These are phyloP conservation scores for Tachysurus fulvidraco DNA, from an alignment of 2,113 vertebrate species.

Conservation along the genomic window DNA sequence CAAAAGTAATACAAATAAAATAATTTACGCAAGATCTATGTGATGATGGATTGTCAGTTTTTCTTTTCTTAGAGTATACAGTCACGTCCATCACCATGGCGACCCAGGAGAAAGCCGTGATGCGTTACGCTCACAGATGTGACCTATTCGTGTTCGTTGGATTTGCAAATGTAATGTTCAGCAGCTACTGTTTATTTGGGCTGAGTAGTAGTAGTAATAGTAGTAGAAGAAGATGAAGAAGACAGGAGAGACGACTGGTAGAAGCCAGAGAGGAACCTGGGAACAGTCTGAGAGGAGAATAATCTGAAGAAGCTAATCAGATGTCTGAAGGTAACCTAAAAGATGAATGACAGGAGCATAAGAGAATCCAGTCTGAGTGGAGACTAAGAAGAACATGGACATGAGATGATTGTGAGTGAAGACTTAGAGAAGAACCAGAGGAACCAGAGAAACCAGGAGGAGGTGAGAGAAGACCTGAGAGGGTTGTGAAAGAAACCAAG, in stretches of 20 bases:
- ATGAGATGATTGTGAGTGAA: background rate
- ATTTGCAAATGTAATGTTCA: conserved; percentile 55
- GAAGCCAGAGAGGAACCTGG: background rate
- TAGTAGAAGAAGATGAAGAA: background rate
- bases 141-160: conserved; percentile 56
- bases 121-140: conserved; percentile 60
- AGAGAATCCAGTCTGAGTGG: background rate
- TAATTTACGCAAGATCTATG: too few species aligned
- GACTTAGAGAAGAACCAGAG: background rate
- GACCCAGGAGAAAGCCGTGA: conserved; percentile 52
- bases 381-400: background rate
- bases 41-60: too few species aligned
- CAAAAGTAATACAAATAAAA: too few species aligned
- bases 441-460: background rate
- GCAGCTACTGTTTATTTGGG: conserved; percentile 46
- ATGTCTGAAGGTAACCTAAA: background rate
- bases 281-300: background rate
- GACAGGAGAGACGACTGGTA: background rate
- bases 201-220: background rate
- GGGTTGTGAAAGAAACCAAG: background rate
- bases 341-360: too few species aligned
- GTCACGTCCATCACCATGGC: conserved; percentile 54
- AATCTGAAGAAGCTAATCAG: background rate
- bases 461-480: background rate
- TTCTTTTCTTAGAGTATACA: background rate